These are phyloP conservation scores for Nyctibius bracteatus DNA, from an alignment of 2,113 vertebrate genomes.

Conservation along the genomic window DNA sequence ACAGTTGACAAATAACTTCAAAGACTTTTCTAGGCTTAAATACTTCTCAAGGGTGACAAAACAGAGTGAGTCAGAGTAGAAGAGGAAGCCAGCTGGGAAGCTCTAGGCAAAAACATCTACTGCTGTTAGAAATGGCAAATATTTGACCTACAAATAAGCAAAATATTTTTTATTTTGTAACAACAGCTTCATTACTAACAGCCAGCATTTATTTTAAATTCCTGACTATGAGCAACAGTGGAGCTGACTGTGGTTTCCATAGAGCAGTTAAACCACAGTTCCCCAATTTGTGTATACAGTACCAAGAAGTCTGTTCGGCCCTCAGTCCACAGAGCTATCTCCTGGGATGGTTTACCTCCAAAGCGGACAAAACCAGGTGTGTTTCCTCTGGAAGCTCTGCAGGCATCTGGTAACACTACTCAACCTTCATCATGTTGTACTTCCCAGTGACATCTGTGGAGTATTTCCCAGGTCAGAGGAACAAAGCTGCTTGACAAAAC, in stretches of 20 bases:
- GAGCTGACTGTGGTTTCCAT: not conserved
- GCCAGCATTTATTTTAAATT: not conserved
- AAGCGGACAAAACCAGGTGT: not conserved
- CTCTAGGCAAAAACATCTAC: not conserved
- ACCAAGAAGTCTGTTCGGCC: not conserved
- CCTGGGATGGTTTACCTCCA: not conserved
- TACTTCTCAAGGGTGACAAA: conserved; percentile 11
- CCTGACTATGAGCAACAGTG: not conserved
- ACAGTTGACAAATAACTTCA: conserved; percentile 3
- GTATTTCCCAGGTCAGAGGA: not conserved
- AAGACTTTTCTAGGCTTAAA: not conserved
- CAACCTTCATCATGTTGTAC: not conserved
- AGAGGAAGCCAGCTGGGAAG: not conserved
- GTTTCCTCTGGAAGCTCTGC: not conserved
- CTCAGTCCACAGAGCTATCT: not conserved
- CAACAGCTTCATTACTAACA: not conserved
- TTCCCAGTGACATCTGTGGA: not conserved
- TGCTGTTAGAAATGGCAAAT: not conserved
- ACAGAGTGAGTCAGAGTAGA: conserved; percentile 12
- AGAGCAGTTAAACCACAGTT: not conserved
- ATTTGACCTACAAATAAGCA: not conserved
- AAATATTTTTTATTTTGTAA: conserved; percentile 3
- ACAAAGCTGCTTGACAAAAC: not conserved
- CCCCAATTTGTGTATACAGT: not conserved
- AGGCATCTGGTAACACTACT: not conserved